A percentile compares a stretch with the other conserved stretches of the same genome.
These are phyloP conservation scores for Hypsopygia costalis DNA, from an alignment of 2,888 invertebrate genomes.

Conservation along the genomic window DNA sequence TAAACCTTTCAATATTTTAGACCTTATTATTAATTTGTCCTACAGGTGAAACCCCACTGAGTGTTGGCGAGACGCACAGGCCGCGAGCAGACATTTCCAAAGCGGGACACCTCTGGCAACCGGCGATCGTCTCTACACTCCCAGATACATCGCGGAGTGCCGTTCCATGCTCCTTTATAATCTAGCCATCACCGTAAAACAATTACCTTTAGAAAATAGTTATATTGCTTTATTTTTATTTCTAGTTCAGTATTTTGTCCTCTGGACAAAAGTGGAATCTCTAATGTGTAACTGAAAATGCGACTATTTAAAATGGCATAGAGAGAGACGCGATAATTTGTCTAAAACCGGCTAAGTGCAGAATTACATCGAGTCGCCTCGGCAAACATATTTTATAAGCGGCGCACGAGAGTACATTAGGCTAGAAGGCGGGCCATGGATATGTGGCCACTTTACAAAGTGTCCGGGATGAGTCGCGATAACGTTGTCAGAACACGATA, in stretches of 20 bases:
- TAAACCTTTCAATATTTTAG: neutral
- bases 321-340: slow-evolving; percentile 22
- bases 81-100: slow-evolving; percentile 30
- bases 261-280: slow-evolving; percentile 4
- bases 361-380: slow-evolving; percentile 47
- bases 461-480: slow-evolving; percentile 78
- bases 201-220: slow-evolving; percentile 20
- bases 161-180: slow-evolving; percentile 28
- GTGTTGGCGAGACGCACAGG: slow-evolving; percentile 47
- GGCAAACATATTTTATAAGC: slow-evolving; percentile 50
- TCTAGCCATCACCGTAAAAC: slow-evolving; percentile 42
- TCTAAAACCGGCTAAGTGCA: slow-evolving; percentile 55
- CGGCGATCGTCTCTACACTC: slow-evolving; percentile 29
- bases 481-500: slow-evolving; percentile 79
- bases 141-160: slow-evolving; percentile 30
- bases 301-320: neutral
- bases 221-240: slow-evolving; percentile 44
- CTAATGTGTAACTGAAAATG: slow-evolving; percentile 4
- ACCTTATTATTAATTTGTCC: neutral
- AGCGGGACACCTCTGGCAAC: slow-evolving; percentile 28
- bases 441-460: slow-evolving; percentile 76
- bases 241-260: slow-evolving; percentile 9
- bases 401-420: slow-evolving; percentile 43
- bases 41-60: slow-evolving; percentile 73
- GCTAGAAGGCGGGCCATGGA: slow-evolving; percentile 50